Percentiles rank a stretch among this genome's conserved stretches.
Conservation (phyloP, 2,797 vertebrate genomes). For the Craterocephalus amniculus region DNA sequence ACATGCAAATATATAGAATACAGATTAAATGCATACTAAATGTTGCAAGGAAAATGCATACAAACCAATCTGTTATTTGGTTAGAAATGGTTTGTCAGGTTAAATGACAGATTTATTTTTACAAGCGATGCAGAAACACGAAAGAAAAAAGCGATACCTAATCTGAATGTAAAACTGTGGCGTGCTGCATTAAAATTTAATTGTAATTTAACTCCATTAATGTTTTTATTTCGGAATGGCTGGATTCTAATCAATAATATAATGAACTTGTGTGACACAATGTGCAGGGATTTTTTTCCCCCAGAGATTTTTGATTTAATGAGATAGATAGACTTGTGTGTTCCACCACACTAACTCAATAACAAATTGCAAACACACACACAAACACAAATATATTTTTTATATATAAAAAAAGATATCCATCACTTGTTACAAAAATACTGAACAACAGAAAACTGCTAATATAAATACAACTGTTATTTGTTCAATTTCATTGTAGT, state of each 20-base stretch:
- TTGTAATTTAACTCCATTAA: too few relatives aligned
- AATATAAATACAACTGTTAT: constrained; percentile 14
- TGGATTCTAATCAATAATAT: neutral
- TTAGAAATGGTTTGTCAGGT: constrained; percentile 2
- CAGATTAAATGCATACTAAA: neutral
- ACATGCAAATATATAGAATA: constrained; percentile 20
- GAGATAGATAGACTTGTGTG: neutral
- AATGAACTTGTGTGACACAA: neutral
- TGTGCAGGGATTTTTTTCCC: neutral
- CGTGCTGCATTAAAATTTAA: neutral
- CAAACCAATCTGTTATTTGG: neutral
- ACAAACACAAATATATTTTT: neutral
- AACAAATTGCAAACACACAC: neutral
- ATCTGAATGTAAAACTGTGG: neutral
- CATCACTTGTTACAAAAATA: constrained; percentile 58
- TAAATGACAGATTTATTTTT: neutral
- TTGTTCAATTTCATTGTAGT: neutral
- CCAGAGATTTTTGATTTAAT: neutral
- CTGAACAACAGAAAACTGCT: constrained; percentile 21
- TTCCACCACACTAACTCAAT: neutral
- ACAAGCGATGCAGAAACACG: neutral
- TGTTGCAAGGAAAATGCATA: neutral
- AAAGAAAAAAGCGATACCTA: neutral
- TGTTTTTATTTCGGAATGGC: neutral
- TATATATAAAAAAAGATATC: constrained; percentile 5